phyloP scores from a whole-genome alignment of 2,888 invertebrate genomes.

The Ectemnius lituratus region DNA sequence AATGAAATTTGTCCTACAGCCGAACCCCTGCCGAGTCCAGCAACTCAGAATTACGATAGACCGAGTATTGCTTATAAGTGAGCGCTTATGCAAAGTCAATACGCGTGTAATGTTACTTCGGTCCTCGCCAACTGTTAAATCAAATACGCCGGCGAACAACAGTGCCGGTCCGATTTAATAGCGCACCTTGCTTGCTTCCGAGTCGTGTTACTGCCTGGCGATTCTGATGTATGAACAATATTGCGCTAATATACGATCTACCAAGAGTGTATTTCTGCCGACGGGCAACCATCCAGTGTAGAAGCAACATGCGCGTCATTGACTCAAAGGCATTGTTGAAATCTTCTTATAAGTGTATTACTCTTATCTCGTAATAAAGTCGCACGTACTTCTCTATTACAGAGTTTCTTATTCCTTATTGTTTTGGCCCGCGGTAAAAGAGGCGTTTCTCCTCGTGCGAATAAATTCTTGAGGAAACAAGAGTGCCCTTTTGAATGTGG shows the following conservation, averaged over 20 bases:
- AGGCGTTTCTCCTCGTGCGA: too few relatives aligned
- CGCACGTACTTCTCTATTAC: too few relatives aligned
- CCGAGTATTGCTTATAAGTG: background rate
- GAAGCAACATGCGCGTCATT: too few relatives aligned
- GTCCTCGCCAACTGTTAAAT: background rate
- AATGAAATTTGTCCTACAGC: background rate
- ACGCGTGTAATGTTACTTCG: constrained; percentile 1
- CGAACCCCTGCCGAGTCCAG: background rate
- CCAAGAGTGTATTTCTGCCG: background rate
- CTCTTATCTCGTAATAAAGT: too few relatives aligned
- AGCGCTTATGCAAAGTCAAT: constrained; percentile 5
- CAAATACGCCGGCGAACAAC: background rate
- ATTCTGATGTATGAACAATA: constrained; percentile 1
- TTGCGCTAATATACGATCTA: background rate
- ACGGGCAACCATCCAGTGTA: background rate
- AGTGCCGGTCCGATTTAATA: background rate
- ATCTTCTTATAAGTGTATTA: too few relatives aligned
- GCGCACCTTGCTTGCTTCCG: constrained; percentile 3
- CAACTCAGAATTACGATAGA: background rate
- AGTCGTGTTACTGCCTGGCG: background rate
- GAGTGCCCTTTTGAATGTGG: too few relatives aligned
- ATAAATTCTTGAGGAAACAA: too few relatives aligned
- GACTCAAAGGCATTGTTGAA: too few relatives aligned
- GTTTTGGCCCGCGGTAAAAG: too few relatives aligned
- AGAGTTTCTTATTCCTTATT: too few relatives aligned